Base-by-base conservation (phyloP, 2,888 invertebrate genomes). In the Meiosimyza platycephala region DNA sequence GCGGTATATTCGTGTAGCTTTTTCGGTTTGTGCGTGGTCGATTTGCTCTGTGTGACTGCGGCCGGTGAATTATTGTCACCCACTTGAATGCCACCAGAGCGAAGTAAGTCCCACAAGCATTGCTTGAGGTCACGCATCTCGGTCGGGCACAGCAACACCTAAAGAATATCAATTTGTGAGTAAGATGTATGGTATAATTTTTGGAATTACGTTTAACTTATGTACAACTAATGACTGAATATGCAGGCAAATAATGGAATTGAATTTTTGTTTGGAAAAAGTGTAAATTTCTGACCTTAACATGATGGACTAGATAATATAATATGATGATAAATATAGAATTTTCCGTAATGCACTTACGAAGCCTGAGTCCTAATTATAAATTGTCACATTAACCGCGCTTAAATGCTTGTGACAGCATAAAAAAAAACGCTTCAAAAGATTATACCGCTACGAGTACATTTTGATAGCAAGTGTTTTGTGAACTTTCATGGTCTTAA, bases 61-160 rank as follows among this genome's bases (percentile, higher is more conserved):
- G 22, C 51, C 47, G 15, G 18, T 40, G 33, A 40, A 40, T 18
- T 70, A 54, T 76, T 82, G 69, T 81, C 82, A 40, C 80, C 79
- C 54, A 80, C 79, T 2, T 80, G 76, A 52, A 81, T 80, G 74
- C 80, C 82, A 71, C 81, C 81, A 40, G 84, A 82, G 15, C 86
- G 84, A 74, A 87, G 78, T 15, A 87, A 80, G 75, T 87, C 87
- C 33, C 87, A 78, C 63, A 87, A 79, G 71, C 86, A 86, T 74
- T 86, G 83, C 75, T 87, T 87, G 68, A 87, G 80, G 76, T 87
- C 87, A 47, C 86, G 85, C 87, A 87, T 87, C 28, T 54, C 7
- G 7, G 55, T 7, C 7, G 55, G n/a, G 15, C 13, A 54, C 11
- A 12, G n/a, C 1, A 54, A 54, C 55, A 54, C 18, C 18, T 54